phyloP scores from a whole-genome alignment of 2,888 invertebrate genomes.

The Cerastis rubricosa region DNA sequence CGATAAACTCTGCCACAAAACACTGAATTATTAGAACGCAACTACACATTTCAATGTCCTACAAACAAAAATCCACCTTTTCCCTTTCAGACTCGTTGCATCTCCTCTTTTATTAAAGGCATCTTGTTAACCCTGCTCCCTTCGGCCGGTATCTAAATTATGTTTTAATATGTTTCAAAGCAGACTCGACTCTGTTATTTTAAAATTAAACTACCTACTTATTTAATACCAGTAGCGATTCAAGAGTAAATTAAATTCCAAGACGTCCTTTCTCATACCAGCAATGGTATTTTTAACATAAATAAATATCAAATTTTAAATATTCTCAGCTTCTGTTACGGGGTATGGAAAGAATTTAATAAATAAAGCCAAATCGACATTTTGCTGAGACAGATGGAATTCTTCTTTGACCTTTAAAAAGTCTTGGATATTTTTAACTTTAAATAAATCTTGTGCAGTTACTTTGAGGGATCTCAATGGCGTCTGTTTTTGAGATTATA shows the following conservation, averaged over 20 bases:
- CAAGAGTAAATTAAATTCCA: conserved; percentile 82
- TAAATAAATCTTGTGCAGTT: conserved; percentile 24
- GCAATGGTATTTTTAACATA: conserved; percentile 71
- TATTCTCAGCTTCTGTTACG: conserved; percentile 61
- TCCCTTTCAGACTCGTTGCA: conserved; percentile 26
- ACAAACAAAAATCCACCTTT: conserved; percentile 33
- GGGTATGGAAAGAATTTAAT: conserved; percentile 70
- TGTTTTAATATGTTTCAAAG: conserved; percentile 65
- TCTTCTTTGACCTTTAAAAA: conserved; percentile 58
- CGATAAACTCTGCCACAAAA: conserved; percentile 2
- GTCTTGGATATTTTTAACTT: conserved; percentile 48
- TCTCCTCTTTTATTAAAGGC: conserved; percentile 57
- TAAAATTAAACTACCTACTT: conserved; percentile 68
- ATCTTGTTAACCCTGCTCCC: conserved; percentile 50
- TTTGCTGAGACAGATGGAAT: conserved; percentile 62
- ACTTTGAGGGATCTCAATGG: conserved; percentile 10
- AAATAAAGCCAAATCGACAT: conserved; percentile 64
- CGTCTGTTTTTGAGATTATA: conserved; percentile 12
- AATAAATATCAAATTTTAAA: conserved; percentile 66
- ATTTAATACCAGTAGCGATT: conserved; percentile 58
- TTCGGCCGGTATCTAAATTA: conserved; percentile 63
- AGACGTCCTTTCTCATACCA: conserved; percentile 71
- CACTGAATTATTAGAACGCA: conserved; percentile 11
- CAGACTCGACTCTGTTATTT: conserved; percentile 61
- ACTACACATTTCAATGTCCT: conserved; percentile 26